Base-by-base conservation (phyloP, 2,113 vertebrate genomes). In the Takifugu flavidus region DNA sequence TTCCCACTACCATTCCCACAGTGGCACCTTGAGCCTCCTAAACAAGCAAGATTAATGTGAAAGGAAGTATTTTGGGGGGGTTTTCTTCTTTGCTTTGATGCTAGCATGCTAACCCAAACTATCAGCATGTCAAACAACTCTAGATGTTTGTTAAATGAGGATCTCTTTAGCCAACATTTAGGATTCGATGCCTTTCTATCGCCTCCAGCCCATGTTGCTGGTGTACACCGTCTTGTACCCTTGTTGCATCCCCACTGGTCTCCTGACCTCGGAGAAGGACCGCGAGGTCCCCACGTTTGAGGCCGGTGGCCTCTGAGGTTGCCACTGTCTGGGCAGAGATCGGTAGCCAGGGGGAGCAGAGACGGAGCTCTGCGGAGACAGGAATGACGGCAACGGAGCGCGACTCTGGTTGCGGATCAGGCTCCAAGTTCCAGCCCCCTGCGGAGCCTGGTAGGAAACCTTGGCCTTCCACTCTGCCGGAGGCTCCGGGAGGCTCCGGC, bases 391-490 rank as follows among this genome's bases (percentile, higher is more conserved):
- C 12, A 90, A 64, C 6, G 79, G 82, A 29, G 73, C 67, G 55
- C 52, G 62, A 25, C 72, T 65, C 47, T 7, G 59, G 59, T 64
- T 47, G 26, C 44, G 56, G 39, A 69, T 62, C 31, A 51, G 62
- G 65, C 75, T 82, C 8, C 73, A 83, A 6, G 77, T 77, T 54
- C 75, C 74, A 25, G 64, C 58, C 66, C 70, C 89, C 43, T 54
- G 69, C 1, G 76, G 75, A 31, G 91, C 74, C 39, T 84, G 86
- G 0, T 88, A 87, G 62, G 91, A 87, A 65, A 90, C 88, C 59
- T 85, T 89, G 59, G 82, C 88, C 65, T 90, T 93, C 95, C 95
- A 95, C 31, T 92, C 90, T 7, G 86, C 81, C 1, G 92, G 91
- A 0, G 90, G 89, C 47, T 90, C 90, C 0, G 93, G 93, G 46